phyloP scores from a whole-genome alignment of 2,797 vertebrate genomes.

The Melanotaenia pygmaea region DNA sequence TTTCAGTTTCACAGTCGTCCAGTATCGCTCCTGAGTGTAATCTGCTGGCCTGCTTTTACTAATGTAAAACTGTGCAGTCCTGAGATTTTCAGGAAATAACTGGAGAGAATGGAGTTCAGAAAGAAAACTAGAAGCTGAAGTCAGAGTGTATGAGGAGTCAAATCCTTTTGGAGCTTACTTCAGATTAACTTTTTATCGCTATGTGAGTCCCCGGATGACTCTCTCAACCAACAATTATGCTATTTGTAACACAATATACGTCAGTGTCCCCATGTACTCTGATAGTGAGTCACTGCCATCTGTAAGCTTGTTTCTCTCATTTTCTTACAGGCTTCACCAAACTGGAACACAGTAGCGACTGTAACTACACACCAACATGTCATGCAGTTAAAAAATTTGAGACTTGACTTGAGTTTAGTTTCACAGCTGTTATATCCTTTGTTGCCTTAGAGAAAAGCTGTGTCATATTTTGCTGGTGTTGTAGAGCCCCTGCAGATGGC shows the following conservation, averaged over 20 bases:
- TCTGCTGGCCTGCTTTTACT: conserved; percentile 16
- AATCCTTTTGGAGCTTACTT: conserved; percentile 23
- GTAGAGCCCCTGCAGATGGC: conserved; percentile 15
- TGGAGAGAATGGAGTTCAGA: background rate
- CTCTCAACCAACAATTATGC: conserved; percentile 23
- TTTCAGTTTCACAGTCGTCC: conserved; percentile 9
- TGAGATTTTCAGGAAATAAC: conserved; percentile 7
- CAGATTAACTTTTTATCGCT: conserved; percentile 34
- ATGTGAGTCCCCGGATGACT: conserved; percentile 25
- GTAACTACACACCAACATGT: background rate
- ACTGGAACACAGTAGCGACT: background rate
- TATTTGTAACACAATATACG: conserved; percentile 14
- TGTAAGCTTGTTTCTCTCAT: conserved; percentile 8
- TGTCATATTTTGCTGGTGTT: conserved; percentile 13
- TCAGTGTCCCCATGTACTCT: conserved; percentile 18
- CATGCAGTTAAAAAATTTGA: conserved; percentile 4
- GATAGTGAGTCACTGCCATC: conserved; percentile 24
- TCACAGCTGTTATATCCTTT: background rate
- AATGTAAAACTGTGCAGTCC: background rate
- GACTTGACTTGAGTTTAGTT: background rate
- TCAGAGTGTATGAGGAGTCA: conserved; percentile 9
- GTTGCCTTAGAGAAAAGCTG: background rate
- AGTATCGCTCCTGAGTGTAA: conserved; percentile 3
- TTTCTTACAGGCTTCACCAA: conserved; percentile 10
- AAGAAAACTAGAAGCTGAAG: conserved; percentile 2